phyloP scores from a whole-genome alignment of 2,888 invertebrate genomes.

The Eilema caniola region DNA sequence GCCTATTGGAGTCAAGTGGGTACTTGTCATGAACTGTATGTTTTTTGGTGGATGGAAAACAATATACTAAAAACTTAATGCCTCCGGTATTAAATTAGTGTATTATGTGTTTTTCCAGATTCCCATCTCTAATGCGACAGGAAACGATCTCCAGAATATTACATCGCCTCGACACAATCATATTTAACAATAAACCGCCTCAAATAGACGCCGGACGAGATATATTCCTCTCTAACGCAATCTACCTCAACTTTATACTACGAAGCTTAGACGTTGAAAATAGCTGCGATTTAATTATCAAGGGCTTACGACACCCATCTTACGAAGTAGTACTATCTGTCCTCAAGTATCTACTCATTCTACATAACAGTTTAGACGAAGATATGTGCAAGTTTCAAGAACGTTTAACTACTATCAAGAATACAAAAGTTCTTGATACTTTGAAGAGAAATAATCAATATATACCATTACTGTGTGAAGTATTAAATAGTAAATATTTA shows the following conservation, averaged over 20 bases:
- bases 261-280: conserved; percentile 16
- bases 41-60: no score
- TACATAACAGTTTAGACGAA: conserved; percentile 50
- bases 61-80: no score
- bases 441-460: conserved; percentile 51
- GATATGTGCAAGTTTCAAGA: conserved; percentile 58
- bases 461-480: conserved; percentile 53
- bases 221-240: conserved; percentile 62
- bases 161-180: conserved; percentile 47
- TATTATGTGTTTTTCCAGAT: conserved; percentile 58
- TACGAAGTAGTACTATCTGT: conserved; percentile 44
- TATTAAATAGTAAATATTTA: conserved; percentile 60
- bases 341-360: conserved; percentile 47
- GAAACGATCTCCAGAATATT: conserved; percentile 47
- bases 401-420: conserved; percentile 52
- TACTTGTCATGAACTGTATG: no score
- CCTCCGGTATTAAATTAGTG: neutral
- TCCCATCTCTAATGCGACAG: conserved; percentile 51
- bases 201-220: conserved; percentile 60
- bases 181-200: conserved; percentile 48
- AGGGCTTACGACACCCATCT: conserved; percentile 35
- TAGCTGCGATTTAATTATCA: conserved; percentile 19
- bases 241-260: conserved; percentile 38
- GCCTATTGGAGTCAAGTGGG: no score
- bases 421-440: conserved; percentile 39